Percentiles rank a stretch among this genome's conserved stretches.
Evolutionary conservation across 2,113 vertebrate genomes (phyloP).

Genomic region (Cricetomys ansorgei): DNA sequence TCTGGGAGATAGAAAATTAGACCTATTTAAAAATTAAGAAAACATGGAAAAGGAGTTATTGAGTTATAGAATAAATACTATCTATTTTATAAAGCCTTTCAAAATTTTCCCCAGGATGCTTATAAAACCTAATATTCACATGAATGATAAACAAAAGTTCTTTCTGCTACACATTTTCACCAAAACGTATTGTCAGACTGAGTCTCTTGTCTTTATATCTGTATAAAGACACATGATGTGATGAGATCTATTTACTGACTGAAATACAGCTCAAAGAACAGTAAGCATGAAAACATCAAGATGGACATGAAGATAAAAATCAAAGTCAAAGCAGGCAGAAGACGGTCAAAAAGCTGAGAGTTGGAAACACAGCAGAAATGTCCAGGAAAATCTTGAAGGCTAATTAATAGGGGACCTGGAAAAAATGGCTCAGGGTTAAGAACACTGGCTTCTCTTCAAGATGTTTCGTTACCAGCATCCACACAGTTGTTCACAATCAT

Average conservation of each 20-base stretch:
- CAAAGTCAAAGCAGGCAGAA: conserved; percentile 8
- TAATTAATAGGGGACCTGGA: background rate
- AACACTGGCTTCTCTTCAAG: background rate
- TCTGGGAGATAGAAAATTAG: background rate
- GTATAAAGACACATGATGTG: background rate
- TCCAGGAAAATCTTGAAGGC: background rate
- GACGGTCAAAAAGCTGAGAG: background rate
- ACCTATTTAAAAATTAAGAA: background rate
- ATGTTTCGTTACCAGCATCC: background rate
- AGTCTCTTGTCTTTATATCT: background rate
- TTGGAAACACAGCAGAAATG: background rate
- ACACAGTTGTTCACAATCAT: background rate
- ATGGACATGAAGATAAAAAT: background rate
- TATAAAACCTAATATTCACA: background rate
- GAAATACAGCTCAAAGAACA: background rate
- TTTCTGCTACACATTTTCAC: background rate
- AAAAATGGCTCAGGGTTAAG: background rate
- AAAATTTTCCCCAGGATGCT: background rate
- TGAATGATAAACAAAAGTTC: background rate
- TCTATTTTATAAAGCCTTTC: background rate
- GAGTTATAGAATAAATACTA: background rate
- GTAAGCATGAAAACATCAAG: background rate
- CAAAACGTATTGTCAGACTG: background rate
- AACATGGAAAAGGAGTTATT: background rate
- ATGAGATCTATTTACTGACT: background rate